phyloP scores from a whole-genome alignment of 2,888 invertebrate genomes.

The Plagodis pulveraria region DNA sequence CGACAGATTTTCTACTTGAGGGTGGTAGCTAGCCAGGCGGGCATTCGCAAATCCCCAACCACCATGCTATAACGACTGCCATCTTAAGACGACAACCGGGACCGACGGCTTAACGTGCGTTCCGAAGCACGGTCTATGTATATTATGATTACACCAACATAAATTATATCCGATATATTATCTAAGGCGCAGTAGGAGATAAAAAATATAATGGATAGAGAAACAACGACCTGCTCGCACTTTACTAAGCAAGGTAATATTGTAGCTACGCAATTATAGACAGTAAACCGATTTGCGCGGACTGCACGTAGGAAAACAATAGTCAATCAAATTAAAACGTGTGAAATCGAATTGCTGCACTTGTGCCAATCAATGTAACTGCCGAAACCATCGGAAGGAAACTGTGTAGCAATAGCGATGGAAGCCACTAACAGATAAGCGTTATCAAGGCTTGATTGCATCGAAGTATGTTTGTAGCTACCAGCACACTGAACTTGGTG shows the following conservation, averaged over 20 bases:
- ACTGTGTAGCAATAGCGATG: constrained; percentile 42
- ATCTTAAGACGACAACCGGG: too few species aligned
- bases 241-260: neutral
- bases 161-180: too few species aligned
- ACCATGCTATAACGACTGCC: too few species aligned
- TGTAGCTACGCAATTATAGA: constrained; percentile 1
- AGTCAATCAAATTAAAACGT: constrained; percentile 19
- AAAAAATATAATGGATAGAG: too few species aligned
- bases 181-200: too few species aligned
- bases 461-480: constrained; percentile 24
- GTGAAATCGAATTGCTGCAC: constrained; percentile 24
- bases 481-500: constrained; percentile 17
- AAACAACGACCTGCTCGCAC: too few species aligned
- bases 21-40: too few species aligned
- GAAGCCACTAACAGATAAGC: constrained; percentile 48
- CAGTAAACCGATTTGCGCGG: constrained; percentile 13
- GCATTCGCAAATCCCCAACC: too few species aligned
- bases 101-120: too few species aligned
- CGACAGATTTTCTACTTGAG: too few species aligned
- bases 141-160: too few species aligned
- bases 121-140: too few species aligned
- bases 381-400: constrained; percentile 44
- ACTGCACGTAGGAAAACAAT: constrained; percentile 4
- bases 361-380: constrained; percentile 36
- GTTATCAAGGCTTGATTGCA: constrained; percentile 39